phyloP scores from a whole-genome alignment of 2,888 invertebrate genomes.

The Pyrgus malvae region DNA sequence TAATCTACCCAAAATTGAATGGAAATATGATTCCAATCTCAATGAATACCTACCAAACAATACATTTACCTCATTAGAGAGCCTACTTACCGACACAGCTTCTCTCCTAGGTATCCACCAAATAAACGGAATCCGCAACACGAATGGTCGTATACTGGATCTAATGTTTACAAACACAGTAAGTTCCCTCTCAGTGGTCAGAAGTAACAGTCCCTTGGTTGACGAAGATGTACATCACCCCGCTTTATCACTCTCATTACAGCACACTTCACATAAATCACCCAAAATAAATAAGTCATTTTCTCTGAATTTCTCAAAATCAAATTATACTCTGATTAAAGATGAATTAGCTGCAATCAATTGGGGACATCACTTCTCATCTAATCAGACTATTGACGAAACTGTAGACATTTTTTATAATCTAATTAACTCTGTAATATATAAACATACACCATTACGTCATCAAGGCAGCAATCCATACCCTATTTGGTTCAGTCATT shows the following conservation, averaged over 20 bases:
- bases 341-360: background rate
- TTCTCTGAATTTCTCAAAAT: background rate
- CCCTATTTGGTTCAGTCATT: conserved; percentile 1
- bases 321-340: background rate
- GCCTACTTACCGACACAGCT: background rate
- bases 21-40: background rate
- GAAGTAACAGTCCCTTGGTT: background rate
- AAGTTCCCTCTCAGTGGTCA: background rate
- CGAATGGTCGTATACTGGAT: conserved; percentile 1
- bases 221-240: background rate
- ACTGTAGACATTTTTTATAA: background rate
- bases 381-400: background rate
- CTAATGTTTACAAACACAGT: background rate
- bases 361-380: background rate
- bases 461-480: background rate
- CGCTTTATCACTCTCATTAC: too few species aligned
- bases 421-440: background rate
- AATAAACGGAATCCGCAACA: background rate
- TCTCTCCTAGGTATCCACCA: background rate
- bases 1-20: conserved; percentile 5
- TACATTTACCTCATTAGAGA: background rate
- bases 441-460: background rate
- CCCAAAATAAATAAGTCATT: background rate
- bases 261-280: background rate
- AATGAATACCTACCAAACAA: background rate